Base-by-base conservation (phyloP, 2,888 invertebrate species). In the Agrilus cyanescens region DNA sequence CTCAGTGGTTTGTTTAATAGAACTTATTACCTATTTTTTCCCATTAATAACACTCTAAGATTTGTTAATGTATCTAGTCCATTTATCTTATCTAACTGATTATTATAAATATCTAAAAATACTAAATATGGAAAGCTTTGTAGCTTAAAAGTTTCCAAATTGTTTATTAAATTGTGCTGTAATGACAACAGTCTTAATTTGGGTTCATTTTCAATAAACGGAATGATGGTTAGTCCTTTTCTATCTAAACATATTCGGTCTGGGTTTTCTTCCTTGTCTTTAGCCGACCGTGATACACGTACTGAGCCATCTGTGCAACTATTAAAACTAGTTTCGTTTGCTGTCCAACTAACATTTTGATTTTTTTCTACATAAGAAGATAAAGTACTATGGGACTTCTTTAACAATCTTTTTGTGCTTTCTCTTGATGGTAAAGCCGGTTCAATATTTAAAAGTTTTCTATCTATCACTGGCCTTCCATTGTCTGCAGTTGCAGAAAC, bases 71-170 rank as follows among this genome's bases (percentile, higher is more conserved):
- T 76, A 53, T 83, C 82, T 46, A 95, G 70, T 43, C 81, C 84
- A 43, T 79, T 78, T 47, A 94, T 84, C 60, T 81, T 81, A 52
- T 93, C 93, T 48, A 95, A 80, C 66, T 93, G 90, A 68, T 95
- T 95, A 67, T 94, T 90, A 61, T 94, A 95, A 44, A 95, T 74
- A 68, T 95, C 94, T 45, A 95, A 75, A 64, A 94, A 94, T 13
- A 94, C 91, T 45, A 95, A 71, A 65, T 84, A 81, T 14, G 77
- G 78, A 51, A 88, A 72, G 37, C 61, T 53, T 44, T 68, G 61
- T 51, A 67, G 49, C 53, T 57, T 53, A 70, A 77, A 57, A 41
- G 81, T 80, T 46, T 84, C 76, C 51, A 89, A 74, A 57, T 76
- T 78, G 48, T 75, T 82, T 47, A 95, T 82, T 57, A 88, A 74